These are phyloP conservation scores for Leptinotarsa defecta DNA, from an alignment of 1,140 invertebrate genomes.

Conservation along the genomic window DNA sequence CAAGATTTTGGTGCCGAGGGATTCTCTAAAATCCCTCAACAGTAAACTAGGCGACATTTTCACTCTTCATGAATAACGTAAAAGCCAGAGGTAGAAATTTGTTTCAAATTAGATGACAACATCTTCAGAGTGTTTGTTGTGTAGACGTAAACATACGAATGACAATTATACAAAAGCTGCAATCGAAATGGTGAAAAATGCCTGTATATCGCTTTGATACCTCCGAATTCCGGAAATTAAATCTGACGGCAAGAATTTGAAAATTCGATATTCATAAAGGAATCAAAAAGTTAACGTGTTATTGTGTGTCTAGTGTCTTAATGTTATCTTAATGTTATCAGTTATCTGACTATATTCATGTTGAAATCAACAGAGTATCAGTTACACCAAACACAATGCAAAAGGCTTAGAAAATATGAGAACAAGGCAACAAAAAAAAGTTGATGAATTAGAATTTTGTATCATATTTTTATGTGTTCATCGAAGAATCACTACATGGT, in stretches of 20 bases:
- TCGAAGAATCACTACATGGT: no score
- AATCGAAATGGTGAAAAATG: no score
- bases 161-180: neutral
- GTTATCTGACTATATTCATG: neutral
- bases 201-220: no score
- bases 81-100: slow-evolving; percentile 21
- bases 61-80: slow-evolving; percentile 38
- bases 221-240: no score
- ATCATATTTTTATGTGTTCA: no score
- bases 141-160: neutral
- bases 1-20: slow-evolving; percentile 32
- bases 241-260: no score
- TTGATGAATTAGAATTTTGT: no score
- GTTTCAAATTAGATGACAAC: neutral
- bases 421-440: no score
- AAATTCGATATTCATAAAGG: no score
- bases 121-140: neutral
- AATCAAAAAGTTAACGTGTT: no score
- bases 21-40: slow-evolving; percentile 42
- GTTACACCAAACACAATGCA: neutral
- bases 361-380: neutral
- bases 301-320: no score
- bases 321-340: no score
- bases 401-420: neutral
- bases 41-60: slow-evolving; percentile 28